These are phyloP conservation scores for Chaenocephalus aceratus DNA, from an alignment of 2,113 vertebrate species.

Conservation along the genomic window DNA sequence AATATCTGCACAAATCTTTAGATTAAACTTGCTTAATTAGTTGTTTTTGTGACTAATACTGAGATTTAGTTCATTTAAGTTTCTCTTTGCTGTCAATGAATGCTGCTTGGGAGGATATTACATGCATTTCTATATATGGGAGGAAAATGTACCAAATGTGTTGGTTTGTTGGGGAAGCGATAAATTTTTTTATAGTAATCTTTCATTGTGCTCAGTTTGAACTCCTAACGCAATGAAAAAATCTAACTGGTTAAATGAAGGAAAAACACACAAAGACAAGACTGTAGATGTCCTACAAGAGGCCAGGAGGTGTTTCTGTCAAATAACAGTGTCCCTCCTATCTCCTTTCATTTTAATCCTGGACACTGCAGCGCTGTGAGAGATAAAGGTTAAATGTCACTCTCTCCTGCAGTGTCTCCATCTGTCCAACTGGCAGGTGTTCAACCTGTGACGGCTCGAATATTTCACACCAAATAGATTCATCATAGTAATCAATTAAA, in stretches of 20 bases:
- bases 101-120: too few relatives aligned
- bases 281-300: not conserved
- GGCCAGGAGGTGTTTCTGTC: not conserved
- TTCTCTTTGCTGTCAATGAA: too few relatives aligned
- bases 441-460: not conserved
- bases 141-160: too few relatives aligned
- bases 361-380: constrained; percentile 5
- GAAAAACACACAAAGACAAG: not conserved
- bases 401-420: constrained; percentile 31
- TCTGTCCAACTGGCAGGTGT: constrained; percentile 34
- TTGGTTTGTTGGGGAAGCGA: too few relatives aligned
- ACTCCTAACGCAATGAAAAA: not conserved
- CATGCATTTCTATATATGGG: too few relatives aligned
- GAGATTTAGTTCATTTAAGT: too few relatives aligned
- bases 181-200: too few relatives aligned
- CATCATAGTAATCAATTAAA: not conserved
- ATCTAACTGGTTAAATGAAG: not conserved
- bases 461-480: not conserved
- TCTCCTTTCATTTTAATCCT: constrained; percentile 9
- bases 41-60: too few relatives aligned
- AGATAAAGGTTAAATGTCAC: constrained; percentile 23
- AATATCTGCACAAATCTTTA: too few relatives aligned
- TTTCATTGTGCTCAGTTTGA: not conserved
- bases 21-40: too few relatives aligned
- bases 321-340: not conserved